These are phyloP conservation scores for Rambutsinella grinnellia DNA, from an alignment of 2,888 invertebrate species.

Conservation along the genomic window DNA sequence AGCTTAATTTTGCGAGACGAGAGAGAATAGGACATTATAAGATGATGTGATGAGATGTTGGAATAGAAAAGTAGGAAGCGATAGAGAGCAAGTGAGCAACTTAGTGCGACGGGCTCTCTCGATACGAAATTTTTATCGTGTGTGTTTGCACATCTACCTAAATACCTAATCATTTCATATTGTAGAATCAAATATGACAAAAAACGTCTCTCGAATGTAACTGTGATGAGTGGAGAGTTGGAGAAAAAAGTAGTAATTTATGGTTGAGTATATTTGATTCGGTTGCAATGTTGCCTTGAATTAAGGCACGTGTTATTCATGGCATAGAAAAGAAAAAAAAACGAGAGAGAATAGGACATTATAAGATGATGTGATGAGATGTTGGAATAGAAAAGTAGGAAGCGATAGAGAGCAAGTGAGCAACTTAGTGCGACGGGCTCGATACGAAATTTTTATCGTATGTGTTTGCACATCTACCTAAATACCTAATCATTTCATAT, in stretches of 20 bases:
- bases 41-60: background rate
- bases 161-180: background rate
- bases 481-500: background rate
- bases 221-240: no score
- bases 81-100: no score
- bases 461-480: no score
- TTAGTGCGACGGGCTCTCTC: no score
- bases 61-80: constrained; percentile 16
- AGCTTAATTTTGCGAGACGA: no score
- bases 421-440: no score
- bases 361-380: background rate
- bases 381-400: constrained; percentile 9
- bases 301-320: background rate
- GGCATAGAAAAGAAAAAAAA: background rate
- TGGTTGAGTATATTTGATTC: background rate
- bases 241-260: background rate
- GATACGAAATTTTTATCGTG: no score
- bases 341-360: no score
- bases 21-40: no score
- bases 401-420: constrained; percentile 5
- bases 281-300: background rate
- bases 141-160: no score
- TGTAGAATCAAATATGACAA: background rate
- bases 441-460: no score
- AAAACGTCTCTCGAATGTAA: no score